A percentile compares a stretch with the other conserved stretches of the same genome.
phyloP scores from a whole-genome alignment of 2,113 vertebrate species.

The Neopipo cinnamomea region DNA sequence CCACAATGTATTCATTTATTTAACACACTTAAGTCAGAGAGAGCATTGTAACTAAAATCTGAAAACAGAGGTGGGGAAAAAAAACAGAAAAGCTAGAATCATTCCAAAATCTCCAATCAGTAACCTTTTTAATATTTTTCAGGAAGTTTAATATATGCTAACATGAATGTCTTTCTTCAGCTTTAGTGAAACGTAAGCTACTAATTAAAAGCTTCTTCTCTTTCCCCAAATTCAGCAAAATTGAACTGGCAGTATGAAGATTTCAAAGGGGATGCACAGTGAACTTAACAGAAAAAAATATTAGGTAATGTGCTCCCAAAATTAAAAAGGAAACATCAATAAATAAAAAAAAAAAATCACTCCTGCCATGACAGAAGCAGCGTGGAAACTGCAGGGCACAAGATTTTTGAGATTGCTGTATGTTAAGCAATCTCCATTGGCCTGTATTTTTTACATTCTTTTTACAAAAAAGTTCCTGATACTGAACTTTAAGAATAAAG shows the following conservation, averaged over 20 bases:
- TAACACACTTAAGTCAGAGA: neutral
- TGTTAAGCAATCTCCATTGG: neutral
- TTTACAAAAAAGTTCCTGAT: neutral
- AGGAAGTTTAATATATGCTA: neutral
- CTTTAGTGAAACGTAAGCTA: neutral
- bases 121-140: neutral
- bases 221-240: neutral
- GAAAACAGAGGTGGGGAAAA: neutral
- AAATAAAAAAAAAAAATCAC: no score
- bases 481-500: neutral
- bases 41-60: neutral
- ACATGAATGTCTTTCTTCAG: neutral
- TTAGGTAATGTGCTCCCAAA: neutral
- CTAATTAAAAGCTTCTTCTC: neutral
- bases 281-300: neutral
- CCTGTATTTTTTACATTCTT: neutral
- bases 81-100: neutral
- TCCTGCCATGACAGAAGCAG: neutral
- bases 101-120: neutral
- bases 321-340: neutral
- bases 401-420: neutral
- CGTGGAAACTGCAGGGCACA: fast-evolving
- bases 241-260: neutral
- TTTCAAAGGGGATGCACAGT: neutral
- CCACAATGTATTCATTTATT: neutral